Percentiles rank a stretch among this genome's conserved stretches.
Conservation (phyloP, 2,888 invertebrate genomes). For the Hermaeophaga mercurialis region DNA sequence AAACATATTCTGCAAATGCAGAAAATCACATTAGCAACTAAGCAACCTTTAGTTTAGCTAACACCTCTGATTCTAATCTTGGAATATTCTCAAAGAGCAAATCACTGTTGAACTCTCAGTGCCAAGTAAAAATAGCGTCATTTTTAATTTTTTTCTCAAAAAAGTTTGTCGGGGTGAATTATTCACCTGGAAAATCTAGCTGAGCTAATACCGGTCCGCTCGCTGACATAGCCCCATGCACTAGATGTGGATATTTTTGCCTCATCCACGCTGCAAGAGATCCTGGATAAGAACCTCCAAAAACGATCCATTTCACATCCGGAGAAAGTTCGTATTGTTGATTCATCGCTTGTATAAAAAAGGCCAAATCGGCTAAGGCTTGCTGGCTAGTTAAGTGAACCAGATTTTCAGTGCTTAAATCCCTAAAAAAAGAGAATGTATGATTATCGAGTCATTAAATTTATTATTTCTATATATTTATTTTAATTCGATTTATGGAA, state of each 20-base stretch:
- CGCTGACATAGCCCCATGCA: conserved; percentile 84
- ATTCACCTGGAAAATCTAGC: conserved; percentile 78
- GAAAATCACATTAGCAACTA: no score
- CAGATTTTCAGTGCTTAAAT: conserved; percentile 80
- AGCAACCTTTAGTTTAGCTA: no score
- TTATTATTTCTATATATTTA: no score
- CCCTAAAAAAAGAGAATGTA: conserved; percentile 63
- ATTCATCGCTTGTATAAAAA: conserved; percentile 79
- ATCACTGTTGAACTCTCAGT: no score
- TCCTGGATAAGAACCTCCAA: conserved; percentile 95
- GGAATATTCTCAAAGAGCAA: no score
- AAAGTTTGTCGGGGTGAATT: no score
- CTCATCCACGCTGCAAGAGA: conserved; percentile 91
- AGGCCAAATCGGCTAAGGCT: conserved; percentile 84
- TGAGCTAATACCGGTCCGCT: conserved; percentile 88
- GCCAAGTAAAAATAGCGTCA: conserved; percentile 26
- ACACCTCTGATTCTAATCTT: no score
- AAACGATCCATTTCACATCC: conserved; percentile 82
- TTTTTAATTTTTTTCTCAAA: not conserved
- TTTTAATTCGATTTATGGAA: no score
- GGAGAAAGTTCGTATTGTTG: conserved; percentile 63
- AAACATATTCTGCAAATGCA: no score
- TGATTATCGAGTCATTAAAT: no score
- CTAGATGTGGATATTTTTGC: conserved; percentile 85
- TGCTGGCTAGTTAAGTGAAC: conserved; percentile 79